Percentiles rank a stretch among this genome's conserved stretches.
Evolutionary conservation across 2,888 invertebrate genomes (phyloP).

Genomic region (Melangyna quadrimaculata): DNA sequence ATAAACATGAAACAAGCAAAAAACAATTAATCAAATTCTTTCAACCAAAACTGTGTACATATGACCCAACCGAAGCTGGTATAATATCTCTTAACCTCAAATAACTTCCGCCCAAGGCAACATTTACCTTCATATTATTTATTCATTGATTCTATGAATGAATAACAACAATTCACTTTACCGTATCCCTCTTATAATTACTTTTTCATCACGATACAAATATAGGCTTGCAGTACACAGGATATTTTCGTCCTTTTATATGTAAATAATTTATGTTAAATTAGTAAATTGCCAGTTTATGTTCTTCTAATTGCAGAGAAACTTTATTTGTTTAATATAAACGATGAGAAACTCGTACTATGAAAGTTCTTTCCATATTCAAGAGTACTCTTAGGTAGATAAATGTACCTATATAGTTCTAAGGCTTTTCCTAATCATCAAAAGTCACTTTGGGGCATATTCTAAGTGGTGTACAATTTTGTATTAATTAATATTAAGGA

Average conservation of each 20-base stretch:
- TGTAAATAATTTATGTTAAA: slow-evolving; percentile 16
- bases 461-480: neutral
- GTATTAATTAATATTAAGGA: neutral
- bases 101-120: neutral
- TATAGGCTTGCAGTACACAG: neutral
- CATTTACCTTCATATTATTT: neutral
- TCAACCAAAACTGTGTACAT: neutral
- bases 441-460: neutral
- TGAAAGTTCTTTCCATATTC: neutral
- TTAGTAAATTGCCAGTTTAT: neutral
- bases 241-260: neutral
- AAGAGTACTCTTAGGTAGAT: neutral
- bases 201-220: neutral
- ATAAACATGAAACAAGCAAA: neutral
- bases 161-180: neutral
- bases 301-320: neutral
- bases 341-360: neutral
- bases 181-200: neutral
- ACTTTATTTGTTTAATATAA: neutral
- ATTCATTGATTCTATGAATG: neutral
- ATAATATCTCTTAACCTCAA: neutral
- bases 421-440: neutral
- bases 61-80: neutral
- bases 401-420: no score
- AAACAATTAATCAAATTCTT: neutral